phyloP scores from a whole-genome alignment of 2,888 invertebrate genomes.

The Eristalinus sepulchralis region DNA sequence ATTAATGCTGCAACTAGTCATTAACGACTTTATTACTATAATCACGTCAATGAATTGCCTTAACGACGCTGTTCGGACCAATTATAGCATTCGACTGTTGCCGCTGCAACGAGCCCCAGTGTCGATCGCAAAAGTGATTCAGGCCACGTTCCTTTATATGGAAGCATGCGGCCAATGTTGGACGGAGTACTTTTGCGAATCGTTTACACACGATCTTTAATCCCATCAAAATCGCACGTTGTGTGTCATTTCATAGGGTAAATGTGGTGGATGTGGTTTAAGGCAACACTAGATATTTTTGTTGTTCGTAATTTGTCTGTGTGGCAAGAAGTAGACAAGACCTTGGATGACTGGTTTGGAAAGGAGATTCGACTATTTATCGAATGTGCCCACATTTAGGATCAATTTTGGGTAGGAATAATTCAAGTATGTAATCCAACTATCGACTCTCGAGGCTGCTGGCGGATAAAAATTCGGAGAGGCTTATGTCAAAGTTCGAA shows the following conservation, averaged over 20 bases:
- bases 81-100: not conserved
- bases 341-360: no score
- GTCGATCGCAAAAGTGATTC: not conserved
- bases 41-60: not conserved
- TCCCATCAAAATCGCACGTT: not conserved
- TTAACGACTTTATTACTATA: not conserved
- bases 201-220: not conserved
- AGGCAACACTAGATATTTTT: no score
- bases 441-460: no score
- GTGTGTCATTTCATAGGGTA: not conserved
- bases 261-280: not conserved
- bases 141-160: not conserved
- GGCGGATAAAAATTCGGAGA: no score
- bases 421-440: no score
- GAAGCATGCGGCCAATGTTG: not conserved
- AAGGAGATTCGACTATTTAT: no score
- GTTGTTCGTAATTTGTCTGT: no score
- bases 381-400: no score
- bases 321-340: no score
- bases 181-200: slow-evolving; percentile 1
- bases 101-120: not conserved
- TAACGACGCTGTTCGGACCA: not conserved
- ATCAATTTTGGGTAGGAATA: no score
- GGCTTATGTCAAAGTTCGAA: no score
- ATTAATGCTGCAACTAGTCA: not conserved